phyloP scores from a whole-genome alignment of 2,797 vertebrate species.

The Mormyrops boulengeri region DNA sequence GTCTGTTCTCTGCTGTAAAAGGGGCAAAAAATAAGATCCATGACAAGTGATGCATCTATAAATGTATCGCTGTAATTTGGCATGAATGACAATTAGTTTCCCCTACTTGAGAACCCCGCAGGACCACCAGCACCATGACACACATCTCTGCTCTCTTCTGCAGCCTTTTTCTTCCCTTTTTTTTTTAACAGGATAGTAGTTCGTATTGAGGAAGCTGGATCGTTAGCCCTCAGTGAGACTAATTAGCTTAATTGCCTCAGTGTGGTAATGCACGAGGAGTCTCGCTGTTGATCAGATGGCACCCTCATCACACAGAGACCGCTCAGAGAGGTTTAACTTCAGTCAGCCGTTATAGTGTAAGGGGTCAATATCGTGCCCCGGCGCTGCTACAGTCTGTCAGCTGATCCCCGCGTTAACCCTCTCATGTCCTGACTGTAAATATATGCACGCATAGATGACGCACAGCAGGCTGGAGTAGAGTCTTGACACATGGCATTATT shows the following conservation, averaged over 20 bases:
- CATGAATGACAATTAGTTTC: constrained; percentile 70
- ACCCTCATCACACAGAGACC: background rate
- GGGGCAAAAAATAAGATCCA: constrained; percentile 10
- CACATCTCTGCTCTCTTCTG: constrained; percentile 28
- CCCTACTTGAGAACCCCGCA: constrained; percentile 62
- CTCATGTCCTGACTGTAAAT: background rate
- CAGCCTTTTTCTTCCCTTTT: background rate
- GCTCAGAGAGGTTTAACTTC: background rate
- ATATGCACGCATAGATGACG: background rate
- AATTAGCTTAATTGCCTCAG: constrained; percentile 48
- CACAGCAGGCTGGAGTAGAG: background rate
- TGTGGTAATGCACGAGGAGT: constrained; percentile 43
- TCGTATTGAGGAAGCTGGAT: constrained; percentile 39
- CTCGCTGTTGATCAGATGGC: constrained; percentile 35
- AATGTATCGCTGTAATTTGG: constrained; percentile 54
- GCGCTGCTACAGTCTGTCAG: background rate
- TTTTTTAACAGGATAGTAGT: constrained; percentile 26
- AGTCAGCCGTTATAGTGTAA: background rate
- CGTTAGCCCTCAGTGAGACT: constrained; percentile 38
- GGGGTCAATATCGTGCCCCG: background rate
- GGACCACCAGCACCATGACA: constrained; percentile 70
- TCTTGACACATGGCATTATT: background rate
- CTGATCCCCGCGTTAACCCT: background rate
- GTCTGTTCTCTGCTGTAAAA: background rate
- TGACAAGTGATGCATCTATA: constrained; percentile 15